Evolutionary conservation across 1,140 invertebrate genomes (phyloP).

Genomic region (Capitella teleta): DNA sequence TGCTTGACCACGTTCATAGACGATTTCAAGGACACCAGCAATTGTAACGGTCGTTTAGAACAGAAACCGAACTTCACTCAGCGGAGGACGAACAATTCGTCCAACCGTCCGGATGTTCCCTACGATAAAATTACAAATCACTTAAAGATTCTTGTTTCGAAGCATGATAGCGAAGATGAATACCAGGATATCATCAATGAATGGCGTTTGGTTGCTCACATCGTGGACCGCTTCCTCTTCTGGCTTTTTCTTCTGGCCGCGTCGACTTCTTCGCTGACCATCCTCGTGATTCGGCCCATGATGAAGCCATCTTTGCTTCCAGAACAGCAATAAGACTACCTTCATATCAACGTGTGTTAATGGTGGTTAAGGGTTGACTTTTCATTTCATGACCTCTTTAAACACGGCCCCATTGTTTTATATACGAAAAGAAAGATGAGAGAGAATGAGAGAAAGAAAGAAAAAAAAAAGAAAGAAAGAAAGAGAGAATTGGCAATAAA

Average conservation of each 20-base stretch:
- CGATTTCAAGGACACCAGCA: not conserved
- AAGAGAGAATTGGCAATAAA: too few relatives aligned
- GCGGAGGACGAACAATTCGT: too few relatives aligned
- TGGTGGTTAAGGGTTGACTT: too few relatives aligned
- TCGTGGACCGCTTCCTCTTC: slow-evolving; percentile 15
- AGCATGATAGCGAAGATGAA: slow-evolving; percentile 22
- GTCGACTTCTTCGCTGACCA: slow-evolving; percentile 3
- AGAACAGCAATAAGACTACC: too few relatives aligned
- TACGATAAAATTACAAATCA: slow-evolving; percentile 22
- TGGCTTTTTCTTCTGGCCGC: slow-evolving; percentile 14
- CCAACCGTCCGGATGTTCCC: not conserved
- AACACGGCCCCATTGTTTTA: too few relatives aligned
- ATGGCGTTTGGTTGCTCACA: slow-evolving; percentile 15
- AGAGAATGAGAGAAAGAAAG: too few relatives aligned
- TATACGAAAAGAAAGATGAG: too few relatives aligned
- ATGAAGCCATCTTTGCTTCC: slow-evolving; percentile 4
- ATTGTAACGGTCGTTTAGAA: not conserved
- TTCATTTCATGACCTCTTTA: too few relatives aligned
- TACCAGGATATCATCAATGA: slow-evolving; percentile 13
- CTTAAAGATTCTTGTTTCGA: slow-evolving; percentile 19
- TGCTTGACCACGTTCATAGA: slow-evolving; percentile 15
- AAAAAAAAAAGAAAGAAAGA: too few relatives aligned
- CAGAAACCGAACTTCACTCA: not conserved
- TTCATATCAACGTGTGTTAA: too few relatives aligned
- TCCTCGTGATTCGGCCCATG: slow-evolving; percentile 3